phyloP scores from a whole-genome alignment of 2,888 invertebrate species.

The Fragum fragum region DNA sequence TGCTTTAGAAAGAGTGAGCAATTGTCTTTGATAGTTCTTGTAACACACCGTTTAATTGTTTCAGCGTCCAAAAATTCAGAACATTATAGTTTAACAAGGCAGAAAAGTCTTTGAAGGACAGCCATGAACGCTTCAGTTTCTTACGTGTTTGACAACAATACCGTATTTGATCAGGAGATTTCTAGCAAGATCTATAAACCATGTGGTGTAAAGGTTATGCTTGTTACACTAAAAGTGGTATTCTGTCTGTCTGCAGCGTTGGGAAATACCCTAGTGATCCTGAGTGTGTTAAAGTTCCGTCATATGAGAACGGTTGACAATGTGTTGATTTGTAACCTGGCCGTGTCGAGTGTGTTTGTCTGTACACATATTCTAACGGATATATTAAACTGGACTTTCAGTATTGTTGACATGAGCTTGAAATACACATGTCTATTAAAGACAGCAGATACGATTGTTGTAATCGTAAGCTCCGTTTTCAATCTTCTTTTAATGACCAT shows the following conservation, averaged over 20 bases:
- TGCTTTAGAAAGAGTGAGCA: too few relatives aligned
- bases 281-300: slow-evolving; percentile 11
- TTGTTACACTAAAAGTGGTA: neutral
- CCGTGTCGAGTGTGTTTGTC: slow-evolving; percentile 14
- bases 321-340: slow-evolving; percentile 16
- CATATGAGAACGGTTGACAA: slow-evolving; percentile 15
- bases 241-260: slow-evolving; percentile 9
- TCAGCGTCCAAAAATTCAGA: too few relatives aligned
- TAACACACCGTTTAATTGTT: too few relatives aligned
- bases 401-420: slow-evolving; percentile 6
- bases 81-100: too few relatives aligned
- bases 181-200: neutral
- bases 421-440: slow-evolving; percentile 10
- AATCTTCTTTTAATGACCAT: slow-evolving; percentile 9
- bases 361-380: slow-evolving; percentile 4
- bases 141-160: too few relatives aligned
- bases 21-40: too few relatives aligned
- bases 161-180: too few relatives aligned
- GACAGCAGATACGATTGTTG: neutral
- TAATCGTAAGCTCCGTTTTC: slow-evolving; percentile 7
- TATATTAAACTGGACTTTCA: slow-evolving; percentile 10
- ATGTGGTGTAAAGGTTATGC: neutral
- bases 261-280: slow-evolving; percentile 6
- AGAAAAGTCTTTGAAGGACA: too few relatives aligned
- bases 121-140: too few relatives aligned